These are phyloP conservation scores for Drosophila nikananu DNA, from an alignment of 1,140 invertebrate genomes.

Conservation along the genomic window DNA sequence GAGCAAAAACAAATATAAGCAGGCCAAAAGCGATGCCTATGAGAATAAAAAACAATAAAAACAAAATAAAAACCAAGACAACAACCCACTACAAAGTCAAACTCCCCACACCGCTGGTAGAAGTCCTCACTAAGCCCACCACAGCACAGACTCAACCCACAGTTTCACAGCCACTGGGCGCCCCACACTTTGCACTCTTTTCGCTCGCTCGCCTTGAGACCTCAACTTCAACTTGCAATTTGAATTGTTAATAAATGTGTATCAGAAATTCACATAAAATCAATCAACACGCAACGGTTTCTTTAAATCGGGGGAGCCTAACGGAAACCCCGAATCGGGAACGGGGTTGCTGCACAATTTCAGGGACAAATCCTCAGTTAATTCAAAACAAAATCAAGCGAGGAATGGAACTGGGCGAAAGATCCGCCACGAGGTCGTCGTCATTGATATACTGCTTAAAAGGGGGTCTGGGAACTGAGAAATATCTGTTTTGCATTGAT, in stretches of 20 bases:
- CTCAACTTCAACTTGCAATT: conserved; percentile 51
- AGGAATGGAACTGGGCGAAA: background rate
- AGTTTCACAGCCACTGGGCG: conserved; percentile 3
- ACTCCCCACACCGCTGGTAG: background rate
- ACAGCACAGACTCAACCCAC: background rate
- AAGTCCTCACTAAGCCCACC: background rate
- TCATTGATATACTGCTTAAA: conserved; percentile 1
- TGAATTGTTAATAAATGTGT: conserved; percentile 75
- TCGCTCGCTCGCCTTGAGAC: conserved; percentile 35
- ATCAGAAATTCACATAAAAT: conserved; percentile 59
- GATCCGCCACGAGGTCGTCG: conserved; percentile 34
- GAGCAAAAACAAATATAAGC: background rate
- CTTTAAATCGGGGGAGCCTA: conserved; percentile 30
- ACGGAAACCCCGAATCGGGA: conserved; percentile 61
- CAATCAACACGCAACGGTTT: conserved; percentile 48
- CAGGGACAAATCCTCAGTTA: conserved; percentile 56
- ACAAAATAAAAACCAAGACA: background rate
- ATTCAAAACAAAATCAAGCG: conserved; percentile 21
- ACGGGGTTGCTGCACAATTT: conserved; percentile 76
- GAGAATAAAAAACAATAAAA: background rate
- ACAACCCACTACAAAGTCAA: background rate
- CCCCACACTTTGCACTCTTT: background rate
- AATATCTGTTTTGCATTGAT: conserved; percentile 44
- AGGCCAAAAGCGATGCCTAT: background rate
- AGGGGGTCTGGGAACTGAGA: conserved; percentile 1